These are phyloP conservation scores for Parnassius glacialis DNA, from an alignment of 2,888 invertebrate species.

Conservation along the genomic window DNA sequence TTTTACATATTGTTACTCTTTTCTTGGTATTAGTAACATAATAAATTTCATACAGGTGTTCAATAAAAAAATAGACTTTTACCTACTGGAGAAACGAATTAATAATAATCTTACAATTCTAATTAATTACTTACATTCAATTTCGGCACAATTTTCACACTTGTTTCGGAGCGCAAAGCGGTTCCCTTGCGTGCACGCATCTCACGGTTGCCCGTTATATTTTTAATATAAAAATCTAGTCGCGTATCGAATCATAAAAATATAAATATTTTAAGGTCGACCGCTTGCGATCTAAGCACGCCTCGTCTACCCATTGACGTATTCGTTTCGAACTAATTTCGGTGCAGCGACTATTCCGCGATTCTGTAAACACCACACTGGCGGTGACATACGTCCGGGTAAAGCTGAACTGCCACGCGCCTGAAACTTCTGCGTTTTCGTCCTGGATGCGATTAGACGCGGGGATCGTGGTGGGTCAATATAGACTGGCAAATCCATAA, in stretches of 20 bases:
- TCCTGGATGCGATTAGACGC: constrained; percentile 33
- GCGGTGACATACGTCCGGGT: constrained; percentile 56
- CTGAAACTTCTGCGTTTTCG: constrained; percentile 38
- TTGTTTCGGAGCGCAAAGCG: constrained; percentile 21
- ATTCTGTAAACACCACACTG: constrained; percentile 75
- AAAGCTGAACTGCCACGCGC: constrained; percentile 46
- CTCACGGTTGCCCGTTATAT: constrained; percentile 59
- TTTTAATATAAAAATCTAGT: constrained; percentile 70
- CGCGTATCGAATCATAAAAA: constrained; percentile 72
- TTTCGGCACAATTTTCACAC: constrained; percentile 31
- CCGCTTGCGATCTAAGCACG: constrained; percentile 58
- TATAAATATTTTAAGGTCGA: constrained; percentile 68
- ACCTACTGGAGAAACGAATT: no score
- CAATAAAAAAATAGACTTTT: no score
- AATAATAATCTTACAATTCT: no score
- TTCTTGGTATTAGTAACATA: no score
- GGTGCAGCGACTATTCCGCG: constrained; percentile 78
- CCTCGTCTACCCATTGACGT: constrained; percentile 75
- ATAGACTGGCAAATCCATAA: constrained; percentile 46
- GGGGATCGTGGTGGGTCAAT: constrained; percentile 48
- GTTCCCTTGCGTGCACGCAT: constrained; percentile 48
- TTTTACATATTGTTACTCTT: no score
- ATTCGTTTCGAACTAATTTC: constrained; percentile 78
- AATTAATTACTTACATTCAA: constrained; percentile 35
- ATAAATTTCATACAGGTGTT: no score